Evolutionary conservation across 1,140 invertebrate genomes (phyloP).

Genomic region (Harlomillsia oculata): DNA sequence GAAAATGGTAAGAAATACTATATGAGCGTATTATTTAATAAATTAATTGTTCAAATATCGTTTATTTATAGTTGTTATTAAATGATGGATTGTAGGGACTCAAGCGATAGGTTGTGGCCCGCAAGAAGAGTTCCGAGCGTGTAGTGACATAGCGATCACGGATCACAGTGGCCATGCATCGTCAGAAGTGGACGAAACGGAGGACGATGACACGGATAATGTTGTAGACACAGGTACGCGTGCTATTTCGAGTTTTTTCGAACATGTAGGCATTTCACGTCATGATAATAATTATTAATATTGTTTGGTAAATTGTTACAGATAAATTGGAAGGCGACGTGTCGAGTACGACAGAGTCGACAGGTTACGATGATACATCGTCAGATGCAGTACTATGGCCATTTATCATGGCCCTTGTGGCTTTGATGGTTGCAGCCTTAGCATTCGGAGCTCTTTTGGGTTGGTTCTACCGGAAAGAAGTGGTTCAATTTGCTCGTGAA

Average conservation of each 20-base stretch:
- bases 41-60: not conserved
- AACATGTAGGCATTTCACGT: not conserved
- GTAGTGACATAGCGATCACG: slow-evolving; percentile 67
- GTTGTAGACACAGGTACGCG: slow-evolving; percentile 25
- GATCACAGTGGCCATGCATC: slow-evolving; percentile 39
- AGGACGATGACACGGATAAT: slow-evolving; percentile 33
- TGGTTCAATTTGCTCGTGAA: slow-evolving; percentile 24
- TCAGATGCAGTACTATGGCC: slow-evolving; percentile 26
- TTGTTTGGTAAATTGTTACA: slow-evolving; percentile 7
- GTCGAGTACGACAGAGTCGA: not conserved
- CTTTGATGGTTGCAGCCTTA: slow-evolving; percentile 26
- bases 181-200: slow-evolving; percentile 32
- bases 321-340: slow-evolving; percentile 31
- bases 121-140: slow-evolving; percentile 77
- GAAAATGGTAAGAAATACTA: slow-evolving; percentile 18
- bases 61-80: not conserved
- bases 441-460: slow-evolving; percentile 27
- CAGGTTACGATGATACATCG: not conserved
- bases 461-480: slow-evolving; percentile 35
- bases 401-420: slow-evolving; percentile 30
- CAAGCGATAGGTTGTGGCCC: slow-evolving; percentile 52
- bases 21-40: no score
- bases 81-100: not conserved
- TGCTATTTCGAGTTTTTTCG: not conserved
- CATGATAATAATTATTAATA: not conserved